Evolutionary conservation across 2,113 vertebrate species (phyloP), one percentile per base, ranked within the genome.

Genomic region (Piaya cayana): DNA sequence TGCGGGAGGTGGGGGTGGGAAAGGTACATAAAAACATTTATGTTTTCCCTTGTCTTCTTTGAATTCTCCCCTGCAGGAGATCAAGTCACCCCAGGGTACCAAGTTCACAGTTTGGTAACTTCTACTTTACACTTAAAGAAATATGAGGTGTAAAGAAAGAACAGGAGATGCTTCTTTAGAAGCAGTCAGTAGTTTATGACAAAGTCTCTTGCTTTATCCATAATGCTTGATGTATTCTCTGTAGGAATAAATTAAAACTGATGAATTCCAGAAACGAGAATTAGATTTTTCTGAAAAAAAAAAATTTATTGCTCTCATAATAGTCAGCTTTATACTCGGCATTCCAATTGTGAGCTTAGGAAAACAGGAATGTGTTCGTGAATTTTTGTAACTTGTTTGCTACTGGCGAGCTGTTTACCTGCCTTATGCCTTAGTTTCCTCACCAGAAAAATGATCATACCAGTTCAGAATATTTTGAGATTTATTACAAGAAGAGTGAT

Each of bases 1-100:
- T 25, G n/a, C 2, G 7, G 6, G 42, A 15, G 1, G 4, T 3
- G 6, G 18, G 18, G 18, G 2, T 6, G 29, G 11, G 10, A 11
- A 62, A 7, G 11, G 20, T 69, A 63, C 21, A 17, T 63, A 43
- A 72, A 84, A 62, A 9, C 25, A 26, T 56, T 64, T 60, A 1
- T 90, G 29, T 25, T 74, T 68, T 56, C 17, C 20, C 12, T 37
- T 67, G 30, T 69, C 37, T 71, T 67, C 43, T 58, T 63, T 63
- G 27, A 20, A 37, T 67, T 86, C 53, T 67, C 12, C 19, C 9
- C 19, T 82, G 60, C 8, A 49, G 30, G 37, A 86, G 45, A 77
- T 37, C 30, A 82, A 70, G 22, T 78, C 17, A 67, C 36, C 27
- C 10, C 7, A 15, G 18, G 53, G 18, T 77, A 27, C 42, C 47